phyloP scores from a whole-genome alignment of 2,888 invertebrate genomes.

The Rhagonycha fulva region DNA sequence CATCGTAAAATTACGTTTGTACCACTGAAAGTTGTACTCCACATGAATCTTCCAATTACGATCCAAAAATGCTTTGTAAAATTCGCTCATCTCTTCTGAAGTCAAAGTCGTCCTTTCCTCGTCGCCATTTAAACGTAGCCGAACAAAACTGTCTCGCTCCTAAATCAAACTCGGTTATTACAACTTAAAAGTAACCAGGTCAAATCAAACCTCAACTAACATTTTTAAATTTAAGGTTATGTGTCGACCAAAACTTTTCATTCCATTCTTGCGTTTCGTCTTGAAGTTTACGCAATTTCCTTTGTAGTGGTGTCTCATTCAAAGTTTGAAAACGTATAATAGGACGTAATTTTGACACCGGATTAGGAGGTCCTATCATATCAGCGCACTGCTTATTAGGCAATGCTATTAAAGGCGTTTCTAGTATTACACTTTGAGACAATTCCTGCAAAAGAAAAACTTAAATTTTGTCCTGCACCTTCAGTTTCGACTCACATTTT shows the following conservation, averaged over 20 bases:
- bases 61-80: constrained; percentile 85
- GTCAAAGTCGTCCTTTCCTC: constrained; percentile 61
- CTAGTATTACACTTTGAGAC: neutral
- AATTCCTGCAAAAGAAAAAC: neutral
- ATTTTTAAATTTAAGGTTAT: constrained; percentile 76
- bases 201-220: constrained; percentile 50
- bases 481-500: neutral
- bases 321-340: constrained; percentile 66
- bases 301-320: constrained; percentile 71
- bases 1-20: constrained; percentile 73
- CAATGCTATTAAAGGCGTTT: constrained; percentile 39
- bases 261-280: constrained; percentile 81
- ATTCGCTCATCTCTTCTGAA: constrained; percentile 85
- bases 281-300: constrained; percentile 65
- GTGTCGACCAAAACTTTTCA: constrained; percentile 80
- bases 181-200: neutral
- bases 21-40: constrained; percentile 83
- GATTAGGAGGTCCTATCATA: constrained; percentile 80
- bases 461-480: neutral
- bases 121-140: constrained; percentile 39
- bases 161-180: constrained; percentile 35
- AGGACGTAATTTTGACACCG: constrained; percentile 77
- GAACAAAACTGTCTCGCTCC: constrained; percentile 54
- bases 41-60: constrained; percentile 78
- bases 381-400: constrained; percentile 56